Evolutionary conservation across 1,140 invertebrate genomes (phyloP).

Genomic region (Drosophila teissieri): DNA sequence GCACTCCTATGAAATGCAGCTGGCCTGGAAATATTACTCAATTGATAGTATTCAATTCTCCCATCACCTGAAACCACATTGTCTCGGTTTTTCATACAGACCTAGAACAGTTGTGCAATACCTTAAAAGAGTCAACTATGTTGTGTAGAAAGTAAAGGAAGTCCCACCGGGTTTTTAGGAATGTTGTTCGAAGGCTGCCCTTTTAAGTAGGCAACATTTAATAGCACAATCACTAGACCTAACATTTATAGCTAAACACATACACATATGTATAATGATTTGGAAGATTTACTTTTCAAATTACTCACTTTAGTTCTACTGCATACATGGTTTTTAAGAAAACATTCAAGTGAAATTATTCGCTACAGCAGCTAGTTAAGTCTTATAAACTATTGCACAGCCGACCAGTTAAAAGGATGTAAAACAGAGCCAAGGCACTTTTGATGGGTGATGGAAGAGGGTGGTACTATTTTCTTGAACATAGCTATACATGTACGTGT

Average conservation of each 20-base stretch:
- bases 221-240: neutral
- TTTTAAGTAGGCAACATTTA: neutral
- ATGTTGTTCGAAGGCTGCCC: neutral
- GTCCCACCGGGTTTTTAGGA: neutral
- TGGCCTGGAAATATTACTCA: neutral
- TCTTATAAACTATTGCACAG: neutral
- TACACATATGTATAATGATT: neutral
- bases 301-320: neutral
- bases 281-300: neutral
- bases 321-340: neutral
- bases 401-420: neutral
- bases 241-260: neutral
- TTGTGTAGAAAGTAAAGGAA: neutral
- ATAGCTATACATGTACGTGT: conserved; percentile 36
- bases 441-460: neutral
- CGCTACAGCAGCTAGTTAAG: neutral
- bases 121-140: neutral
- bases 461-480: conserved; percentile 10
- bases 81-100: neutral
- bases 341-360: neutral
- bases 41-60: too few relatives aligned
- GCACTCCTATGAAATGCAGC: neutral
- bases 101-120: neutral
- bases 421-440: neutral
- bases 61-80: neutral